A percentile compares a stretch with the other conserved stretches of the same genome.
Evolutionary conservation across 2,797 vertebrate species (phyloP).

Genomic region (Serranus cabrilla): DNA sequence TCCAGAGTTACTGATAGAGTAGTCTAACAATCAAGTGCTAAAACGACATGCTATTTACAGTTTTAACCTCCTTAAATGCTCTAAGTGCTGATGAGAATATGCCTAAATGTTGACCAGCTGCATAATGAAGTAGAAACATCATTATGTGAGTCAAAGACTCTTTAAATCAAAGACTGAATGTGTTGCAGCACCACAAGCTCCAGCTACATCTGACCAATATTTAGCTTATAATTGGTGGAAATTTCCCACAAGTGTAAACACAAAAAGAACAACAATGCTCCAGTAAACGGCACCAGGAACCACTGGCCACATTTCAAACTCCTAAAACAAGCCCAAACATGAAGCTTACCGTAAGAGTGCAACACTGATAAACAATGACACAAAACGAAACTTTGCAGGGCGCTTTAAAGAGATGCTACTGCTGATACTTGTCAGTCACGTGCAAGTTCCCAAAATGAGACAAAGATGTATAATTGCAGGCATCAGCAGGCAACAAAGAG

Average conservation of each 20-base stretch:
- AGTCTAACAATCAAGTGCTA: too few relatives aligned
- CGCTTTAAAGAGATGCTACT: neutral
- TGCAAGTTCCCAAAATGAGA: neutral
- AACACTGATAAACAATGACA: neutral
- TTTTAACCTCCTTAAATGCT: neutral
- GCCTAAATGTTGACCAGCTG: too few relatives aligned
- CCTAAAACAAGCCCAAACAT: conserved; percentile 36
- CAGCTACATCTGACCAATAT: neutral
- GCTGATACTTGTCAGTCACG: fast-evolving
- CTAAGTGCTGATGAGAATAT: neutral
- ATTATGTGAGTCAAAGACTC: neutral
- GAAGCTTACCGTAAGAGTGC: conserved; percentile 15
- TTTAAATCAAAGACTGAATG: neutral
- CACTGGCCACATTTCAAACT: conserved; percentile 1
- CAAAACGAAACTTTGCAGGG: conserved; percentile 40
- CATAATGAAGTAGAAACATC: neutral
- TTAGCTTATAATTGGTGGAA: neutral
- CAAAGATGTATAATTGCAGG: neutral
- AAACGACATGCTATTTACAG: neutral
- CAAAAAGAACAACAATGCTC: conserved; percentile 15
- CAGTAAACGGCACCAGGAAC: neutral
- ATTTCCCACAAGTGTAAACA: conserved; percentile 17
- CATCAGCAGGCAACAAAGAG: neutral
- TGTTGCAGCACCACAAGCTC: neutral
- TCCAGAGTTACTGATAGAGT: neutral